Conservation (phyloP, 2,888 invertebrate species). For the Acronicta leporina region DNA sequence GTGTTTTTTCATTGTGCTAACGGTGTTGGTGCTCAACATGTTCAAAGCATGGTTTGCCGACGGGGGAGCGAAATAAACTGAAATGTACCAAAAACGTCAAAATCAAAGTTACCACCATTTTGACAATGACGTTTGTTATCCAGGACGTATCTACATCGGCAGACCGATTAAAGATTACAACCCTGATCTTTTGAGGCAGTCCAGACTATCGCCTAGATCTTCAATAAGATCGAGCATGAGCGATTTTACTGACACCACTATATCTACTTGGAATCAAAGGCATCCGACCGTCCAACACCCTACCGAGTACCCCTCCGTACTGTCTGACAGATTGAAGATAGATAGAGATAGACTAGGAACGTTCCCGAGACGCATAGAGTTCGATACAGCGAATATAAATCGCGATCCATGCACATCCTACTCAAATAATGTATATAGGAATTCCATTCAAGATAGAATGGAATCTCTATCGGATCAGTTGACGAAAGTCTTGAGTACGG, state of each 20-base stretch:
- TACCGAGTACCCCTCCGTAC: slow-evolving; percentile 82
- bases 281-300: slow-evolving; percentile 63
- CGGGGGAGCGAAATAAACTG: slow-evolving; percentile 84
- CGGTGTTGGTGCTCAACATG: slow-evolving; percentile 72
- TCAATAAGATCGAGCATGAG: slow-evolving; percentile 84
- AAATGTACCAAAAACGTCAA: slow-evolving; percentile 77
- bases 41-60: slow-evolving; percentile 74
- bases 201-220: slow-evolving; percentile 81
- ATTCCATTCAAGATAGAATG: slow-evolving; percentile 77
- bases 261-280: slow-evolving; percentile 85
- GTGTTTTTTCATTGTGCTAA: slow-evolving; percentile 79
- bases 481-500: slow-evolving; percentile 82
- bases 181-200: slow-evolving; percentile 77
- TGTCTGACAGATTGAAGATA: slow-evolving; percentile 81
- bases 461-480: slow-evolving; percentile 80
- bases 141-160: slow-evolving; percentile 83
- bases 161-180: slow-evolving; percentile 85
- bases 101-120: slow-evolving; percentile 49
- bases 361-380: slow-evolving; percentile 81
- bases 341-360: slow-evolving; percentile 75
- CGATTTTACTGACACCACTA: slow-evolving; percentile 87
- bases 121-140: slow-evolving; percentile 61
- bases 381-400: slow-evolving; percentile 76
- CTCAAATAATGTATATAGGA: slow-evolving; percentile 74
- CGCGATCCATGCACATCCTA: slow-evolving; percentile 79